Evolutionary conservation across 2,888 invertebrate genomes (phyloP).

Genomic region (Aricia artaxerxes): DNA sequence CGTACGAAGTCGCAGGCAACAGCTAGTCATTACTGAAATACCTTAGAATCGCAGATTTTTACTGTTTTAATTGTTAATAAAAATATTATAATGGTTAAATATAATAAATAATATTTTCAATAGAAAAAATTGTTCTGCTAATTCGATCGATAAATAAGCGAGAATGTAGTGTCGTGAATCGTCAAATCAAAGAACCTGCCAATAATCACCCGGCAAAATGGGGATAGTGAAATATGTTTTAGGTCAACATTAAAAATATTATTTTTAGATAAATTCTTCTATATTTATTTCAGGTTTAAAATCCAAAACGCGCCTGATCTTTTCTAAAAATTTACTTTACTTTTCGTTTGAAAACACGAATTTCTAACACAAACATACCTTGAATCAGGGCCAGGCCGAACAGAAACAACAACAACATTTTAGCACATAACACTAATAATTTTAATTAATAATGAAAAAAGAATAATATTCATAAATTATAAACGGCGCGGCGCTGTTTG

Average conservation of each 20-base stretch:
- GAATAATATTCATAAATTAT: background rate
- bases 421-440: constrained; percentile 7
- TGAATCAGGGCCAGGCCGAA: constrained; percentile 20
- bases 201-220: background rate
- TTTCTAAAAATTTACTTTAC: background rate
- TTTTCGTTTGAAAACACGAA: background rate
- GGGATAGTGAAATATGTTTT: background rate
- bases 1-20: too few species aligned
- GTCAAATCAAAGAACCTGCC: background rate
- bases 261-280: background rate
- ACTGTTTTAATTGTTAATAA: too few species aligned
- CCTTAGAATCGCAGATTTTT: too few species aligned
- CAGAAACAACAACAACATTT: constrained; percentile 2
- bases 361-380: constrained; percentile 28
- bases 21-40: too few species aligned
- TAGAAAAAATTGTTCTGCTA: background rate
- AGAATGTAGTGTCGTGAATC: background rate
- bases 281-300: too few species aligned
- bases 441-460: background rate
- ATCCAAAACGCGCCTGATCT: background rate
- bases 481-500: background rate
- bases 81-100: too few species aligned
- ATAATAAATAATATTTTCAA: background rate
- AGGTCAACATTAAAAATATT: background rate
- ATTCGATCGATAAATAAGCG: background rate